Percentiles rank a stretch among this genome's conserved stretches.
Evolutionary conservation across 2,888 invertebrate species (phyloP).

Genomic region (Oxyscelio sp.): DNA sequence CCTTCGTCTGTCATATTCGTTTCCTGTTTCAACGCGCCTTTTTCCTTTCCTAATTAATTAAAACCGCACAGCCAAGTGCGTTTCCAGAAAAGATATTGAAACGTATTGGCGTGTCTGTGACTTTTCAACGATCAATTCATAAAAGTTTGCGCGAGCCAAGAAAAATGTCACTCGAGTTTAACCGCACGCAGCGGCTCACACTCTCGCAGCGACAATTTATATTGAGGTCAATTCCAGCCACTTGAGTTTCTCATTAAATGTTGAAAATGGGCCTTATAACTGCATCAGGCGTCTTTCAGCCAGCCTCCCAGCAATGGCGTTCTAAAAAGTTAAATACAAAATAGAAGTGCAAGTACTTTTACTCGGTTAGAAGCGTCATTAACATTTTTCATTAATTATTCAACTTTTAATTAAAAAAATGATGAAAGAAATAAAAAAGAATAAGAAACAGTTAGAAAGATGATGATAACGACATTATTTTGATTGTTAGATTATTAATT

Average conservation of each 20-base stretch:
- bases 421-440: too few relatives aligned
- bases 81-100: too few relatives aligned
- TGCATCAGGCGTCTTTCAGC: constrained; percentile 23
- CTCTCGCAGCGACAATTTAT: constrained; percentile 65
- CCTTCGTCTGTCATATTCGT: background rate
- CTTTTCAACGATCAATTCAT: background rate
- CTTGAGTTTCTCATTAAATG: constrained; percentile 81
- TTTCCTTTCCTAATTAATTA: too few relatives aligned
- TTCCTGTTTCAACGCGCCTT: background rate
- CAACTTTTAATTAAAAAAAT: too few relatives aligned
- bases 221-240: constrained; percentile 84
- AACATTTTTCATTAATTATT: too few relatives aligned
- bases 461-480: too few relatives aligned
- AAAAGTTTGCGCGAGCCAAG: constrained; percentile 1
- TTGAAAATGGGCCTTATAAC: constrained; percentile 60
- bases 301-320: background rate
- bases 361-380: too few relatives aligned
- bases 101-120: too few relatives aligned
- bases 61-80: too few relatives aligned
- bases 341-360: too few relatives aligned
- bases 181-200: constrained; percentile 49
- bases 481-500: too few relatives aligned
- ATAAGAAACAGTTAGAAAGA: too few relatives aligned
- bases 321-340: constrained; percentile 5
- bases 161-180: constrained; percentile 45